Conservation (phyloP, 2,888 invertebrate species). For the Corbicula japonica region DNA sequence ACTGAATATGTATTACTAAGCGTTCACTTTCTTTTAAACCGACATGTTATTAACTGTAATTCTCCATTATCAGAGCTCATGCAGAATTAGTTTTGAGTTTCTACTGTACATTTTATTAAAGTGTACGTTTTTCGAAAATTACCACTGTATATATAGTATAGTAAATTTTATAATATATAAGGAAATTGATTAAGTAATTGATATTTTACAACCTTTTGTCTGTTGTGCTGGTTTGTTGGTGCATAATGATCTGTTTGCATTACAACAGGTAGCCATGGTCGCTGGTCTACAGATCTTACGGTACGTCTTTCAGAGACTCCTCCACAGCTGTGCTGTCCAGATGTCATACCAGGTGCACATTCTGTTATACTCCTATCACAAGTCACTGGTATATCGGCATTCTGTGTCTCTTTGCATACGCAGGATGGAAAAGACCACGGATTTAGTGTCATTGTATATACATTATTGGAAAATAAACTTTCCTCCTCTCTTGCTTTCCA, state of each 20-base stretch:
- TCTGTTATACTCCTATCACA: constrained; percentile 19
- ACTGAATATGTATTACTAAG: too few species aligned
- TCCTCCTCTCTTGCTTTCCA: not conserved
- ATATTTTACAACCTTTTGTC: not conserved
- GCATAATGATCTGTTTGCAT: constrained; percentile 8
- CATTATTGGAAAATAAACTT: constrained; percentile 24
- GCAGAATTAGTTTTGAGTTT: too few species aligned
- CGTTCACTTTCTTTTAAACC: too few species aligned
- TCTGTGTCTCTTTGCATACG: constrained; percentile 1
- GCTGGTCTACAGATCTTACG: not conserved
- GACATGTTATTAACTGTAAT: too few species aligned
- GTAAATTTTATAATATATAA: too few species aligned
- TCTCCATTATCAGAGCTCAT: too few species aligned
- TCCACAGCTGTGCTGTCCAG: constrained; percentile 37
- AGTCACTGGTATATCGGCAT: not conserved
- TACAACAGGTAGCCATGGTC: constrained; percentile 14
- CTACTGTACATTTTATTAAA: too few species aligned
- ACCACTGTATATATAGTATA: too few species aligned
- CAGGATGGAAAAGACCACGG: constrained; percentile 29
- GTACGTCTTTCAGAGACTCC: constrained; percentile 19
- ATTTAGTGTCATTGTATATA: not conserved
- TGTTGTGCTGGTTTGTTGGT: not conserved
- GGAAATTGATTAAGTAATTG: too few species aligned
- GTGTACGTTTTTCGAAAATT: too few species aligned
- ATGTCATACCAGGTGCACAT: constrained; percentile 20